A percentile compares a stretch with the other conserved stretches of the same genome.
phyloP scores from a whole-genome alignment of 2,113 vertebrate species.

The Heptranchias perlo region DNA sequence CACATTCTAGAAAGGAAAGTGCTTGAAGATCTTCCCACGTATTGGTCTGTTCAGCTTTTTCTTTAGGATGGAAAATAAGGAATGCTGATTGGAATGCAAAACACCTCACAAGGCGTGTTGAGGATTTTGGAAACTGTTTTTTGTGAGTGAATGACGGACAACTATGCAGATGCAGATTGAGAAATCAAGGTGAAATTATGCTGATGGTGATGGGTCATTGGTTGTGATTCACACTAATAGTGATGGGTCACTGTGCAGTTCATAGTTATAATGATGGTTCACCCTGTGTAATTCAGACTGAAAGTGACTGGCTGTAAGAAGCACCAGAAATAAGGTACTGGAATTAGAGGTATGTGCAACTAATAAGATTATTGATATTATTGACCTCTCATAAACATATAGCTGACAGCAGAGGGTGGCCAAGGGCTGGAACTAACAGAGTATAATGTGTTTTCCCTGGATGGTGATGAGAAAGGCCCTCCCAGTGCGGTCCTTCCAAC shows the following conservation, averaged over 20 bases:
- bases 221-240: background rate
- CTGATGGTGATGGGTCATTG: background rate
- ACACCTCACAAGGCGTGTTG: background rate
- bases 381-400: background rate
- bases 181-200: background rate
- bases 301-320: background rate
- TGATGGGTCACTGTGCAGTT: background rate
- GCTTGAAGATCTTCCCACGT: constrained; percentile 15
- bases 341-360: background rate
- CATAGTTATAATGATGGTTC: background rate
- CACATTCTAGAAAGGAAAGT: constrained; percentile 1
- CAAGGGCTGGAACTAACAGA: background rate
- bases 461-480: no score
- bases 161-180: background rate
- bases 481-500: no score
- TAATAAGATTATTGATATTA: background rate
- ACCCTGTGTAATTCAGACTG: background rate
- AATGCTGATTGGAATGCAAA: background rate
- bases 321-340: background rate
- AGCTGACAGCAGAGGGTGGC: background rate
- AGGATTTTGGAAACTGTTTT: background rate
- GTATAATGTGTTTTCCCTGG: background rate
- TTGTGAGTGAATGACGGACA: background rate
- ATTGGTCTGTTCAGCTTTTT: background rate
- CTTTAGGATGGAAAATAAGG: background rate